These are phyloP conservation scores for Mamestra brassicae DNA, from an alignment of 2,888 invertebrate species.

Conservation along the genomic window DNA sequence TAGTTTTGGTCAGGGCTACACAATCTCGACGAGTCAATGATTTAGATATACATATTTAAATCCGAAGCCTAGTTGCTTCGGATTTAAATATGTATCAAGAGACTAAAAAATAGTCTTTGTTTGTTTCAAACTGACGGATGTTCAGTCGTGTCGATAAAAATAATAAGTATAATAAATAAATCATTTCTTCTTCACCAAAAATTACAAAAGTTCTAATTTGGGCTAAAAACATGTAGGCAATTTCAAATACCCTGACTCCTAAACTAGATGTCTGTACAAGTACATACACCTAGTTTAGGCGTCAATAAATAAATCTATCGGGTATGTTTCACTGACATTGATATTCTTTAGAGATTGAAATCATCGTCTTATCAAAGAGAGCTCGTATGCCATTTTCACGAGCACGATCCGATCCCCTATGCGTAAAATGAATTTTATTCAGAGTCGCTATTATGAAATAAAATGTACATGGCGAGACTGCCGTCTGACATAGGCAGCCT, in stretches of 20 bases:
- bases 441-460: slow-evolving; percentile 29
- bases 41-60: too few species aligned
- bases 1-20: too few species aligned
- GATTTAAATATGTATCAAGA: too few species aligned
- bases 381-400: slow-evolving; percentile 16
- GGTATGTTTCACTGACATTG: background rate
- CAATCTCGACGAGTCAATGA: too few species aligned
- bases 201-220: too few species aligned
- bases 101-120: background rate
- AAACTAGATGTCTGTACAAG: background rate
- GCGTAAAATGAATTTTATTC: slow-evolving; percentile 23
- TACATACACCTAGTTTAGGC: background rate
- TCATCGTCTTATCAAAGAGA: slow-evolving; percentile 24
- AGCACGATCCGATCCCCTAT: background rate
- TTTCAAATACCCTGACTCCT: too few species aligned
- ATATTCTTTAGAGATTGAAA: slow-evolving; percentile 18
- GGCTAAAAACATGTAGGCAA: too few species aligned
- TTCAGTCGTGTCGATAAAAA: background rate
- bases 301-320: too few species aligned
- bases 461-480: slow-evolving; percentile 27
- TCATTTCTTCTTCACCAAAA: too few species aligned
- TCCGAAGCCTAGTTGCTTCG: too few species aligned
- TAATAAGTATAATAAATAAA: too few species aligned
- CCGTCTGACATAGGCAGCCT: slow-evolving; percentile 2
- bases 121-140: background rate